Evolutionary conservation across 2,113 vertebrate genomes (phyloP).

Genomic region (Ceuthmochares aereus): DNA sequence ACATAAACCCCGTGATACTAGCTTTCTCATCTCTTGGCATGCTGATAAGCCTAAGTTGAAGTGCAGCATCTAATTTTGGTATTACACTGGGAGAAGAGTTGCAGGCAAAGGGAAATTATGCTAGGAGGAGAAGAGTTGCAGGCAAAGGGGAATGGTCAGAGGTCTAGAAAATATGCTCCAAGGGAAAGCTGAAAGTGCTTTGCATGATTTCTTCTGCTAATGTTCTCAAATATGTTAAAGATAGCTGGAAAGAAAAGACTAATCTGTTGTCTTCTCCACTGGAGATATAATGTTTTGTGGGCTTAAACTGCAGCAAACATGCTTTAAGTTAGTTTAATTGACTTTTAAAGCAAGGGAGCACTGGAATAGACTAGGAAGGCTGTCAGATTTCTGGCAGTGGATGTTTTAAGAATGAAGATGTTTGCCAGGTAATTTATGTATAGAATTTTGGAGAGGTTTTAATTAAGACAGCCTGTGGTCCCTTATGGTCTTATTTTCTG

Average conservation of each 20-base stretch:
- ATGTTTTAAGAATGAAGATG: background rate
- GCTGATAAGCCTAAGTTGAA: background rate
- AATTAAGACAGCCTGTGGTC: conserved; percentile 15
- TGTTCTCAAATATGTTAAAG: background rate
- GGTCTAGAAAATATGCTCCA: background rate
- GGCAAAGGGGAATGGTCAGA: background rate
- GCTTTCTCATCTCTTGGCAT: background rate
- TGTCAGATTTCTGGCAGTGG: background rate
- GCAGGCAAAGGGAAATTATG: background rate
- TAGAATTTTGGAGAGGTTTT: background rate
- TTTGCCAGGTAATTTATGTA: conserved; percentile 2
- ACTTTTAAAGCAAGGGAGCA: background rate
- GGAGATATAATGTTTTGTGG: background rate
- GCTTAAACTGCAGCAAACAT: background rate
- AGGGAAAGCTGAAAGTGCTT: background rate
- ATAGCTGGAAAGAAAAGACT: background rate
- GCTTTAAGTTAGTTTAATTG: background rate
- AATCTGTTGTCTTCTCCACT: background rate
- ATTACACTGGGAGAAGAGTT: background rate
- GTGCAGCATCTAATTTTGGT: background rate
- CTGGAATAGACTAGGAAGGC: background rate
- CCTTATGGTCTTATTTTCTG: background rate
- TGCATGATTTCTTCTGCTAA: background rate
- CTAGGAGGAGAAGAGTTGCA: background rate
- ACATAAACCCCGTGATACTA: background rate